Conservation (phyloP, 2,888 invertebrate genomes). For the Ochropleura plecta region DNA sequence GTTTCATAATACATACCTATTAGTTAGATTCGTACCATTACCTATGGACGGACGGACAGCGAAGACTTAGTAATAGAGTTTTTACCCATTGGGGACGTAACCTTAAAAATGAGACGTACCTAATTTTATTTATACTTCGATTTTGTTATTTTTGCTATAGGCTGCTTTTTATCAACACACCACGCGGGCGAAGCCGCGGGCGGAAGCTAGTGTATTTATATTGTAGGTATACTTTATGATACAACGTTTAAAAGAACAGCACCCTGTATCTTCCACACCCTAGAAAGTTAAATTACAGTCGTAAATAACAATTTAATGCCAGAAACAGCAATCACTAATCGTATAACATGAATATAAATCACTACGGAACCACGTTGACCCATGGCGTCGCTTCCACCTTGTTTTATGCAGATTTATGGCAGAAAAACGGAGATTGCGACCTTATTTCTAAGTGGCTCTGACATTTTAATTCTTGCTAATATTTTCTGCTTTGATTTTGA, state of each 20-base stretch:
- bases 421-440: constrained; percentile 44
- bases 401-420: constrained; percentile 68
- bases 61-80: too few species aligned
- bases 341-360: constrained; percentile 66
- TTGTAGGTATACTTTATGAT: neutral
- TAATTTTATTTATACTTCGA: too few species aligned
- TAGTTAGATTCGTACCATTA: too few species aligned
- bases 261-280: neutral
- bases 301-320: constrained; percentile 51
- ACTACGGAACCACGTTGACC: constrained; percentile 59
- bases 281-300: constrained; percentile 31
- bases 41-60: too few species aligned
- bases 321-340: constrained; percentile 46
- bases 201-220: too few species aligned
- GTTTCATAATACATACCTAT: too few species aligned
- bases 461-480: constrained; percentile 14
- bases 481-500: neutral
- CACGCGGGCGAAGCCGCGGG: too few species aligned
- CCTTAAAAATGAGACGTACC: too few species aligned
- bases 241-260: neutral
- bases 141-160: too few species aligned
- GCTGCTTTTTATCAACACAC: too few species aligned
- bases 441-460: constrained; percentile 13
- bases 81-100: too few species aligned
- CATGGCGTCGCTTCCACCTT: constrained; percentile 49